These are phyloP conservation scores for Zaprionus lachaisei DNA, from an alignment of 1,140 invertebrate genomes.

Conservation along the genomic window DNA sequence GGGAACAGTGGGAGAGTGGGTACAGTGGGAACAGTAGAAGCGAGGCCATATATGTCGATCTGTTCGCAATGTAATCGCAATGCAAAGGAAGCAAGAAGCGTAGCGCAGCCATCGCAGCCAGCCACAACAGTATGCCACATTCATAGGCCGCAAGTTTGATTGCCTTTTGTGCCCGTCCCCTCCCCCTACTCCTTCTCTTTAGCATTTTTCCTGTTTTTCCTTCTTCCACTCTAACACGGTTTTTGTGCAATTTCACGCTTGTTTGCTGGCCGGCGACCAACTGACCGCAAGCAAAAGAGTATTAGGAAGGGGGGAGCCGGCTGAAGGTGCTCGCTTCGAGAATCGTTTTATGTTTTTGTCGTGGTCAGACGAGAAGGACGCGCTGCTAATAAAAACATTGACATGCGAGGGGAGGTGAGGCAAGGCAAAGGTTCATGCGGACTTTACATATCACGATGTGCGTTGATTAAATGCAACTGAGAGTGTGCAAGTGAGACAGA, in stretches of 20 bases:
- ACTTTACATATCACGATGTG: slow-evolving; percentile 15
- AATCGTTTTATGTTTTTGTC: slow-evolving; percentile 19
- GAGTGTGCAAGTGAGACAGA: neutral
- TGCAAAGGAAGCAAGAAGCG: slow-evolving; percentile 7
- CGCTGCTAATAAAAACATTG: slow-evolving; percentile 30
- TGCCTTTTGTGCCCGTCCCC: slow-evolving; percentile 58
- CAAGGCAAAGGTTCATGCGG: neutral
- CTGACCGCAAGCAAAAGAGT: slow-evolving; percentile 74
- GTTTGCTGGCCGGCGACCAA: slow-evolving; percentile 69
- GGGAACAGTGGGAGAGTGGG: slow-evolving; percentile 8
- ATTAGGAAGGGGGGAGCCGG: neutral
- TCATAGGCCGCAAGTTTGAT: slow-evolving; percentile 72
- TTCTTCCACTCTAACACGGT: slow-evolving; percentile 55
- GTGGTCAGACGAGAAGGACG: slow-evolving; percentile 4
- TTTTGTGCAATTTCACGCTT: slow-evolving; percentile 82
- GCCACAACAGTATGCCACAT: slow-evolving; percentile 12
- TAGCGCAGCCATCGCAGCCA: neutral
- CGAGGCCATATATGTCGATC: slow-evolving; percentile 1
- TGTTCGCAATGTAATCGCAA: slow-evolving; percentile 1
- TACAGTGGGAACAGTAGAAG: slow-evolving; percentile 1
- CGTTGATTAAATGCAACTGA: slow-evolving; percentile 11
- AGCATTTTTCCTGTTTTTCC: slow-evolving; percentile 14
- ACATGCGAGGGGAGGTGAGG: slow-evolving; percentile 20
- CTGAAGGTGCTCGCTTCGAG: neutral
- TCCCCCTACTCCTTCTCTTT: neutral